These are phyloP conservation scores for Dryas iulia DNA, from an alignment of 1,140 invertebrate species.

Conservation along the genomic window DNA sequence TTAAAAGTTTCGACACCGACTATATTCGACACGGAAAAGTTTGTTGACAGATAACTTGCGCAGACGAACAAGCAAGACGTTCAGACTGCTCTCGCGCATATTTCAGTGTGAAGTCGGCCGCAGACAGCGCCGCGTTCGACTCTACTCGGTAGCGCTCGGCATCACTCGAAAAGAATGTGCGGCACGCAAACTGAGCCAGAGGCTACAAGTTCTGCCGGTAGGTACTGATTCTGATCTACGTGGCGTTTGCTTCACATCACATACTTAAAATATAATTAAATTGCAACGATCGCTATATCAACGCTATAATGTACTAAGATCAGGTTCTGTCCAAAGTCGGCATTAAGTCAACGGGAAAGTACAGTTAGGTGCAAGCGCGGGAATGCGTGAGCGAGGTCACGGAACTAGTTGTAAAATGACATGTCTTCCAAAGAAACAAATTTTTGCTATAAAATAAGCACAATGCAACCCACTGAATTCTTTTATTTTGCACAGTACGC, in stretches of 20 bases:
- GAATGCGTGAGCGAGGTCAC: constrained; percentile 80
- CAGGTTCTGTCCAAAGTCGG: constrained; percentile 77
- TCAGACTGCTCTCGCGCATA: constrained; percentile 74
- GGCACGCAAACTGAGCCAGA: constrained; percentile 58
- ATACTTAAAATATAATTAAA: constrained; percentile 78
- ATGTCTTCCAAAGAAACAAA: constrained; percentile 66
- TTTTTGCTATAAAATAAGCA: constrained; percentile 49
- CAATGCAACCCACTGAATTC: neutral
- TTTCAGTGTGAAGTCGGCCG: constrained; percentile 75
- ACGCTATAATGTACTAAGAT: constrained; percentile 71
- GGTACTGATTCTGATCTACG: constrained; percentile 51
- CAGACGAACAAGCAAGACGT: constrained; percentile 63
- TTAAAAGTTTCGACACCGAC: constrained; percentile 49
- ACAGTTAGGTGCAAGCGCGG: constrained; percentile 79
- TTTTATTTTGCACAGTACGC: neutral
- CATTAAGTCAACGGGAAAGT: constrained; percentile 79
- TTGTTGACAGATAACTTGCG: constrained; percentile 73
- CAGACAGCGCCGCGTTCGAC: constrained; percentile 53
- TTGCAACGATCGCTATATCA: constrained; percentile 74
- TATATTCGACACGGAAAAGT: constrained; percentile 66
- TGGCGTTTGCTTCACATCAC: constrained; percentile 58
- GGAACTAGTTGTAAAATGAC: constrained; percentile 79
- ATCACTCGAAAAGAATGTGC: constrained; percentile 58
- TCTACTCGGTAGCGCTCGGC: constrained; percentile 53
- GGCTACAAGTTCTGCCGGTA: constrained; percentile 52